Evolutionary conservation across 2,113 vertebrate species (phyloP).

Genomic region (Ondatra zibethicus): DNA sequence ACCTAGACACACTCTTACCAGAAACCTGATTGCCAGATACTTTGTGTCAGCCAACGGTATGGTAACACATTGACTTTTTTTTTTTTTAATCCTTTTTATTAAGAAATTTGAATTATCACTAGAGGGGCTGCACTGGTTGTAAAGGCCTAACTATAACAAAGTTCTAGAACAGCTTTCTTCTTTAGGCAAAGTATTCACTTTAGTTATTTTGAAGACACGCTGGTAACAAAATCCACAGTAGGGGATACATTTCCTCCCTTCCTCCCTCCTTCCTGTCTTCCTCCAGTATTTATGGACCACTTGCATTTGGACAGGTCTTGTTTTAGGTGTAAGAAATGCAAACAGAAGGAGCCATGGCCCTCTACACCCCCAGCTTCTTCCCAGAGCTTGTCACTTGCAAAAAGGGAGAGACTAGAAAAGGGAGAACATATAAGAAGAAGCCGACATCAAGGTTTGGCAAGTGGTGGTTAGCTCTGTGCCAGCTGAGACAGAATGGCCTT

Average conservation of each 20-base stretch:
- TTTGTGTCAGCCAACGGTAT: constrained; percentile 8
- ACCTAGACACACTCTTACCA: not conserved
- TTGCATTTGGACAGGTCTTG: not conserved
- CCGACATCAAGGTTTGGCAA: not conserved
- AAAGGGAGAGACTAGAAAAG: not conserved
- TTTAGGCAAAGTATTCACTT: not conserved
- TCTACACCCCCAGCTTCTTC: not conserved
- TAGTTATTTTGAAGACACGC: not conserved
- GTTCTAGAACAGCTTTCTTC: constrained; percentile 1
- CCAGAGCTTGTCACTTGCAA: not conserved
- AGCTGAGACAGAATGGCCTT: not conserved
- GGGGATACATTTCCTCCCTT: not conserved
- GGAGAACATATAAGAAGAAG: not conserved
- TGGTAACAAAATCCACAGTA: not conserved
- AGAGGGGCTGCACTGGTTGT: not conserved
- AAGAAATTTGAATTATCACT: constrained; percentile 24
- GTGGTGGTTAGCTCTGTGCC: not conserved
- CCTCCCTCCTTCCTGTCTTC: not conserved
- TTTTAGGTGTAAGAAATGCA: not conserved
- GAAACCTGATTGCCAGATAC: not conserved
- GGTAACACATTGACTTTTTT: not conserved
- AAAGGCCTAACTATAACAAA: constrained; percentile 17
- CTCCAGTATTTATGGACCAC: not conserved
- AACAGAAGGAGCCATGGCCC: not conserved
- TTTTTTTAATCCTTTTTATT: not conserved